Base-by-base conservation (phyloP, 2,113 vertebrate species). In the Himantopus leucocephalus region DNA sequence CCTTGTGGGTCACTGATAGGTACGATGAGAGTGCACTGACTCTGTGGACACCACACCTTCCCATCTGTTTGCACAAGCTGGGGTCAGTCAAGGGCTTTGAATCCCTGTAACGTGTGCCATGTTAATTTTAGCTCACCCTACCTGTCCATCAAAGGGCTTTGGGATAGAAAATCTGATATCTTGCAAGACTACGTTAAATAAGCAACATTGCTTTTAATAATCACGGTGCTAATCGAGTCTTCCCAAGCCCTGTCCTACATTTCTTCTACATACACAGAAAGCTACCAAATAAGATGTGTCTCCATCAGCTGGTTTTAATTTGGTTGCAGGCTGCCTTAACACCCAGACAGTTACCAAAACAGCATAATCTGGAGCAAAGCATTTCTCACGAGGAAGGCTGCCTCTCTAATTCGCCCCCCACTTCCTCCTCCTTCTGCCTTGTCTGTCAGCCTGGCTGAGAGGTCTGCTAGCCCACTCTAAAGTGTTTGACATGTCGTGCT, bases 21-120 rank as follows among this genome's bases (percentile, higher is more conserved):
- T 35, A 29, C 0, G 0, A 56, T 1, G 20, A 26, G 21, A 30
- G 11, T 10, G 3, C 22, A 0, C 24, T 2, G 3, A 30, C 35
- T 60, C 66, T 48, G 23, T 9, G 37, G n/a, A 72, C 73, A 63
- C 8, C 19, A 14, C 9, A 23, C 6, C 14, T 90, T 66, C 66
- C 35, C 45, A 21, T 32, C 35, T 81, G 8, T 16, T 43, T 43
- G 43, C 43, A 64, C 39, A n/a, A 55, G 59, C 52, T 39, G 92
- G 60, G 62, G 75, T 39, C 52, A 53, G 56, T 35, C 64, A 53
- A 82, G 34, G 75, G 20, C 75, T 92, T 35, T 35, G 21, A n/a
- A 48, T 30, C 9, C 79, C 60, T 67, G 53, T 15, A 19, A 27
- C 4, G 2, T 21, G 29, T 64, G 37, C 41, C 37, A 5, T 4